Conservation (phyloP, 2,888 invertebrate genomes). For the Carterocephalus palaemon region DNA sequence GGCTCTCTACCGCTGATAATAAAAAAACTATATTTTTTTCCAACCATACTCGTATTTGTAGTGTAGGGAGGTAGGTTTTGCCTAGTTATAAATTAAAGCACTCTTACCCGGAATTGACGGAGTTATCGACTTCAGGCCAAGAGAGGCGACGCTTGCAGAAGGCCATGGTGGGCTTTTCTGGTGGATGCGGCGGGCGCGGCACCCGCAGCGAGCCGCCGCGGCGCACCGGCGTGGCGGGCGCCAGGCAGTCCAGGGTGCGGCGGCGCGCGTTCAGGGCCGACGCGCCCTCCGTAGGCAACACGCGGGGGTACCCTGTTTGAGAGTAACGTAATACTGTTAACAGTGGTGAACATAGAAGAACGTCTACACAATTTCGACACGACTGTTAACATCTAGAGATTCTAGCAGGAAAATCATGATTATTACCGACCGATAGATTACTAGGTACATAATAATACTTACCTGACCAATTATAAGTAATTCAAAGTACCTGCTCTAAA, state of each 20-base stretch:
- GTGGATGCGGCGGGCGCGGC: constrained; percentile 77
- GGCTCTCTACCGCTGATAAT: constrained; percentile 1
- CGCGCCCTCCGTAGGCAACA: constrained; percentile 84
- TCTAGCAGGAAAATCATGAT: too few species aligned
- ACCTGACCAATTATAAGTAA: too few species aligned
- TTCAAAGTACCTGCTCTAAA: too few species aligned
- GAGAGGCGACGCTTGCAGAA: constrained; percentile 88
- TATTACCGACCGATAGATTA: too few species aligned
- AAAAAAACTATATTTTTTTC: background rate
- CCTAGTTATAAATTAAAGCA: too few species aligned
- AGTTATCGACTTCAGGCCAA: constrained; percentile 92
- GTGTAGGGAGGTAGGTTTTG: too few species aligned
- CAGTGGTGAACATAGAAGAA: background rate
- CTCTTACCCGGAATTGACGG: constrained; percentile 89
- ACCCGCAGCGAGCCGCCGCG: constrained; percentile 80
- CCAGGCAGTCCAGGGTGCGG: constrained; percentile 82
- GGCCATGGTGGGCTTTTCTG: constrained; percentile 83
- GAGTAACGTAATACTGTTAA: too few species aligned
- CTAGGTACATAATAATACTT: too few species aligned
- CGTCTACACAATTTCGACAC: background rate
- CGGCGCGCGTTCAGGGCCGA: constrained; percentile 74
- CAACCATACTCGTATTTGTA: background rate
- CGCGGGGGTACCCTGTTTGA: constrained; percentile 82
- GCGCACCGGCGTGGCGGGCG: constrained; percentile 68
- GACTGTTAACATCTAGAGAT: too few species aligned